phyloP scores from a whole-genome alignment of 2,888 invertebrate species.

The Hetaerina titia region DNA sequence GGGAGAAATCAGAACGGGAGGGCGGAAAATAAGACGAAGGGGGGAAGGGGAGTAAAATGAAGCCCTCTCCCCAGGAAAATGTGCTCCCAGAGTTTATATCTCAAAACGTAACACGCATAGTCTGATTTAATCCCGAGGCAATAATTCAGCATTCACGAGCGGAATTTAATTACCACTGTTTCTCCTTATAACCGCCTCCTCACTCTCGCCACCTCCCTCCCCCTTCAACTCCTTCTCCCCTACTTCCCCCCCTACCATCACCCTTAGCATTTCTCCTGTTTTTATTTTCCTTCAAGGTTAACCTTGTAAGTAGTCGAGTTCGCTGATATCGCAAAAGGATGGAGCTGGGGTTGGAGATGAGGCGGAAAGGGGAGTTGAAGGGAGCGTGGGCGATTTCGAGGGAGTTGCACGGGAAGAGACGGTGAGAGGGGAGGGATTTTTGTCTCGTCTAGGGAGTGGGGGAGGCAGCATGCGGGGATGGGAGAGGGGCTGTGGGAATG shows the following conservation, averaged over 20 bases:
- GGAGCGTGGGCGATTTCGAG: neutral
- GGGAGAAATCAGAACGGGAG: neutral
- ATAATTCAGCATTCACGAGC: conserved; percentile 67
- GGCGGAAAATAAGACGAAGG: neutral
- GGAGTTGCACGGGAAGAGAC: neutral
- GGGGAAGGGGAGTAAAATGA: conserved; percentile 46
- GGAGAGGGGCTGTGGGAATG: neutral
- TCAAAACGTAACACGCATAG: conserved; percentile 67
- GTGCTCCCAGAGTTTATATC: conserved; percentile 65
- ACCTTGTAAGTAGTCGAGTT: conserved; percentile 67
- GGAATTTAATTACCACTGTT: conserved; percentile 66
- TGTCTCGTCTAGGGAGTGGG: neutral
- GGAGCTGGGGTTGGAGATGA: neutral
- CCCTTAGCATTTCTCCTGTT: neutral
- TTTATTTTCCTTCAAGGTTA: conserved; percentile 66
- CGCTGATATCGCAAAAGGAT: conserved; percentile 57
- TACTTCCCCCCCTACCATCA: neutral
- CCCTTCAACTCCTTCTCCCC: neutral
- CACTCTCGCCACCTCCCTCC: neutral
- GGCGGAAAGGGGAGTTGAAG: neutral
- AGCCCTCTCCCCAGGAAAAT: conserved; percentile 61
- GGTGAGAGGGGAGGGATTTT: neutral
- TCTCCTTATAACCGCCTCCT: conserved; percentile 52
- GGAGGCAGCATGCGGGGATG: neutral
- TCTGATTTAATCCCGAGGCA: conserved; percentile 65